Evolutionary conservation across 1,140 invertebrate genomes (phyloP).

Genomic region (Orchestia grillus): DNA sequence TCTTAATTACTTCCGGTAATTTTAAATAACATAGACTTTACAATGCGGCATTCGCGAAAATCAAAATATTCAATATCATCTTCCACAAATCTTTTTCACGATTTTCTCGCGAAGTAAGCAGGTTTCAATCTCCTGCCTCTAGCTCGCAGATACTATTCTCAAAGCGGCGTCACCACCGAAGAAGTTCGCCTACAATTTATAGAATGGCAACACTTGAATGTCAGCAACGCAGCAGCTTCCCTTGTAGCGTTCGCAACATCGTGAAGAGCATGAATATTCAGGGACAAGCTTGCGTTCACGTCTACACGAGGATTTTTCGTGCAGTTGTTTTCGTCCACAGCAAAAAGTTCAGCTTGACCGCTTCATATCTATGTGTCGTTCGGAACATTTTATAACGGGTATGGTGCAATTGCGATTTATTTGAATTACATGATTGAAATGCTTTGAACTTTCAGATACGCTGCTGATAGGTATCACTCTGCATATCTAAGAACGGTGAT

Average conservation of each 20-base stretch:
- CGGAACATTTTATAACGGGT: background rate
- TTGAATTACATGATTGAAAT: background rate
- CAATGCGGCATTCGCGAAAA: background rate
- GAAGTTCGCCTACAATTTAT: background rate
- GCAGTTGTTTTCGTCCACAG: background rate
- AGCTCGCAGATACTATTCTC: background rate
- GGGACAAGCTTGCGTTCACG: background rate
- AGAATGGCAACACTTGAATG: background rate
- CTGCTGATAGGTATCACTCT: background rate
- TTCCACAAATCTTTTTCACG: too few relatives aligned
- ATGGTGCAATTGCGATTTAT: background rate
- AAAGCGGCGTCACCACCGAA: background rate
- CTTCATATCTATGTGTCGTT: background rate
- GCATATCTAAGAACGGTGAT: background rate
- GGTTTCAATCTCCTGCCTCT: too few relatives aligned
- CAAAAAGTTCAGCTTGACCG: background rate
- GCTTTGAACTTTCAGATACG: background rate
- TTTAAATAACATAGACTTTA: background rate
- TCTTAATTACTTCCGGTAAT: background rate
- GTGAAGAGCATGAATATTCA: background rate
- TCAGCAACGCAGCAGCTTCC: background rate
- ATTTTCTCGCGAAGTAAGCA: too few relatives aligned
- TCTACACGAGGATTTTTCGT: background rate
- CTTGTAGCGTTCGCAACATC: background rate
- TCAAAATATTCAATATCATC: too few relatives aligned